Base-by-base conservation (phyloP, 2,888 invertebrate genomes). In the Tortricodes alternella region DNA sequence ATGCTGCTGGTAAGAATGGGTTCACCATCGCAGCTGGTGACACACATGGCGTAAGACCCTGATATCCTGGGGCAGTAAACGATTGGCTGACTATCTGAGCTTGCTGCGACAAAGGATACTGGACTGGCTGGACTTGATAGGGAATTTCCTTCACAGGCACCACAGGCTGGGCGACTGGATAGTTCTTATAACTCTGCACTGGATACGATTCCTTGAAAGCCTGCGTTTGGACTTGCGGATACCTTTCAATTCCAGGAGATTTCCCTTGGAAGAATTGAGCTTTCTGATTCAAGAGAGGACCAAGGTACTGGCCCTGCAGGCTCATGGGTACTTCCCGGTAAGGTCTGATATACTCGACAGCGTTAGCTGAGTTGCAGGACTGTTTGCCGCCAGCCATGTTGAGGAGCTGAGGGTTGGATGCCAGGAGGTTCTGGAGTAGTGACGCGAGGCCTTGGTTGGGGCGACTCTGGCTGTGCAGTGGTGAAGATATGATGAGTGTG, bases 1-100 rank as follows among this genome's bases (percentile, higher is more conserved):
- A 80, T 0, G 80, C 76, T 0, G 70, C 64, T 9, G 80, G 80
- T 58, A 80, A 39, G 43, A 70, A 79, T 0, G 80, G 76, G 46
- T 72, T 80, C 0, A 65, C 57, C 32, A 66, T 48, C 0, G 65
- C 48, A 5, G 59, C 56, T 46, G 66, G 62, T 2, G 48, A 23
- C 1, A 1, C n/a, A 7, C 18, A 53, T 6, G 32, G 46, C 3
- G 7, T 9, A 23, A 13, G 34, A 3, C 19, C 24, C 8, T 0
- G 21, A 9, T 6, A 7, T 3, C 9, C 19, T 6, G 23, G 34
- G 1, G 19, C 21, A 11, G 19, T 18, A 5, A 23, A 53, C 4
- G 37, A 16, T 15, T 44, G 44, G n/a, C 18, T 29, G 7, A 46
- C 29, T 2, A 57, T 53, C 19, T 59, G 24, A 0, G 29, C 43